phyloP scores from a whole-genome alignment of 2,888 invertebrate genomes.

The Diabrotica balteata region DNA sequence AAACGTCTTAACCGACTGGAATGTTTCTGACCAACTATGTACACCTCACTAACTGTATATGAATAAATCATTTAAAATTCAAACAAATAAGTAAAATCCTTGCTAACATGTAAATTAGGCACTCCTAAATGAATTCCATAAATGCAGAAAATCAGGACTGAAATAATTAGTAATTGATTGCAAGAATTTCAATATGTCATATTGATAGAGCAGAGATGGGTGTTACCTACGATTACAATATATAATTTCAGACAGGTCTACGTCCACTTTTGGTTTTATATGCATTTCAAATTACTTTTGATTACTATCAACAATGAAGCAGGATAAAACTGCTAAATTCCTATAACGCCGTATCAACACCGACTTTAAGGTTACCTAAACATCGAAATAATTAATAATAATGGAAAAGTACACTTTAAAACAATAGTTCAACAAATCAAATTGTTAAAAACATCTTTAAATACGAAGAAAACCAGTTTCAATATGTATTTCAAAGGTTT shows the following conservation, averaged over 20 bases:
- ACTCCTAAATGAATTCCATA: constrained; percentile 23
- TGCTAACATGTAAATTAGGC: constrained; percentile 20
- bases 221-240: neutral
- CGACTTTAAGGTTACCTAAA: constrained; percentile 17
- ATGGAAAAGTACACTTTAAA: neutral
- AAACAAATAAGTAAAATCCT: constrained; percentile 22
- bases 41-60: no score
- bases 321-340: constrained; percentile 6
- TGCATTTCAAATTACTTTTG: neutral
- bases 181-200: constrained; percentile 5
- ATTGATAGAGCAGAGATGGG: neutral
- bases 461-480: constrained; percentile 20
- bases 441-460: no score
- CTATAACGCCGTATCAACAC: constrained; percentile 1
- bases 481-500: constrained; percentile 39
- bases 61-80: constrained; percentile 8
- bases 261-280: neutral
- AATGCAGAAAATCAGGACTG: neutral
- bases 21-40: no score
- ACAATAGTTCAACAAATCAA: neutral
- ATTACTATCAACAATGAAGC: constrained; percentile 12
- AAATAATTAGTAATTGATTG: neutral
- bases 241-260: constrained; percentile 8
- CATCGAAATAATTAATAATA: neutral
- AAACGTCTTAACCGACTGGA: no score